Evolutionary conservation across 92 coral and sea anemone species (phyloP), one percentile per base, ranked within the genome.

Genomic region (Porites divaricata): DNA sequence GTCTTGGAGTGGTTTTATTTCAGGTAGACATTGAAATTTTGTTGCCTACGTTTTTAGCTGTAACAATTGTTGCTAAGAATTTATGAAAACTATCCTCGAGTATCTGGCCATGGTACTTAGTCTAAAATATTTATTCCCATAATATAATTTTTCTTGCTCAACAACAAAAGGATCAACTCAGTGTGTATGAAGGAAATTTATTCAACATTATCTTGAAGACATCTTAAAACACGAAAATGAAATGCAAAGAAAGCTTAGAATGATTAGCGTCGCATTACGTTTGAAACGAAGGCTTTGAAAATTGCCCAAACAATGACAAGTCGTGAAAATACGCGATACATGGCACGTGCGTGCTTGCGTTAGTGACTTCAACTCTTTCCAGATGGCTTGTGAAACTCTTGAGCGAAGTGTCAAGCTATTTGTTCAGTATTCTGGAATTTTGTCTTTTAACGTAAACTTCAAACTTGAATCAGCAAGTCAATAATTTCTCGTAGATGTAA

Each of bases 161-260:
- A 17, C 67, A 57, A 59, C 35, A 1, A 24, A 72, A 21, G 62
- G 12, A 72, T 49, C 15, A 53, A 4, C 45, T 53, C 22, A 16
- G n/a, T 50, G 53, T 54, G 23, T 13, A 25, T 53, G 25, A 61
- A 35, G 4, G 23, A 26, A 56, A 54, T 26, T 75, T 75, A 75
- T 75, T 25, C 26, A 53, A 49, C 49, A 72, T 26, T 24, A 22
- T 75, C 66, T 75, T 52, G 79, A 56, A 48, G 64, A 23, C 61
- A 75, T 25, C 24, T 56, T 56, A 67, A 56, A 51, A 58, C 26
- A 56, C 16, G 16, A 75, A 56, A 16, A 8, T 58, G 14, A 56
- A 24, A 19, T 3, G 21, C 2, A 8, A 4, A 25, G 9, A 35
- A 35, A 4, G 45, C 45, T 35, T 35, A 3, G 0, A 35, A 3